phyloP scores from a whole-genome alignment of 2,888 invertebrate genomes.

The Clitarchus hookeri region DNA sequence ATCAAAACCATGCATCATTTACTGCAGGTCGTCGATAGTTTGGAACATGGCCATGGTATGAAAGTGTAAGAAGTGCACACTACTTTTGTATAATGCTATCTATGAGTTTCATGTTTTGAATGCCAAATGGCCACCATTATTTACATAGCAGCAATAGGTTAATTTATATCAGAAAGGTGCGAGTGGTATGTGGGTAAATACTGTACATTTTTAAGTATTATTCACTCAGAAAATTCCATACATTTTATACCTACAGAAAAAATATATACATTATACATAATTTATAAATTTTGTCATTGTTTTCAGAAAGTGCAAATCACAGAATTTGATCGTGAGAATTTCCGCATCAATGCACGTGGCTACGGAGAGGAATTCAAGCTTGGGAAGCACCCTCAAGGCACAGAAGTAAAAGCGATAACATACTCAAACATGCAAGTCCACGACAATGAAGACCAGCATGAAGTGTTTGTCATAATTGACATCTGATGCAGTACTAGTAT shows the following conservation, averaged over 20 bases:
- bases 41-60: too few relatives aligned
- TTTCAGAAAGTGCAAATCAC: constrained; percentile 85
- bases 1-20: too few relatives aligned
- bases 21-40: too few relatives aligned
- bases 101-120: too few relatives aligned
- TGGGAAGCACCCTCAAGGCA: constrained; percentile 94
- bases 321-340: constrained; percentile 82
- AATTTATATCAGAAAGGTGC: too few relatives aligned
- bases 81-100: too few relatives aligned
- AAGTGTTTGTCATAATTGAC: constrained; percentile 97
- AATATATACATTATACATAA: background rate
- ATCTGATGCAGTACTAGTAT: constrained; percentile 57
- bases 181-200: too few relatives aligned
- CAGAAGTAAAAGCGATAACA: constrained; percentile 98
- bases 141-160: too few relatives aligned
- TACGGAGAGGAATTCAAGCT: constrained; percentile 95
- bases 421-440: constrained; percentile 97
- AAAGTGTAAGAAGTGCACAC: too few relatives aligned
- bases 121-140: too few relatives aligned
- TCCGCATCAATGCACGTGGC: constrained; percentile 72
- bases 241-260: background rate
- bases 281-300: constrained; percentile 41
- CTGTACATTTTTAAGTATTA: too few relatives aligned
- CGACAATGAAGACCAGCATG: constrained; percentile 69
- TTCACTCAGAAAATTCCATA: background rate